Percentiles rank a stretch among this genome's conserved stretches.
phyloP scores from a whole-genome alignment of 2,888 invertebrate species.

The Eupithecia exiguata region DNA sequence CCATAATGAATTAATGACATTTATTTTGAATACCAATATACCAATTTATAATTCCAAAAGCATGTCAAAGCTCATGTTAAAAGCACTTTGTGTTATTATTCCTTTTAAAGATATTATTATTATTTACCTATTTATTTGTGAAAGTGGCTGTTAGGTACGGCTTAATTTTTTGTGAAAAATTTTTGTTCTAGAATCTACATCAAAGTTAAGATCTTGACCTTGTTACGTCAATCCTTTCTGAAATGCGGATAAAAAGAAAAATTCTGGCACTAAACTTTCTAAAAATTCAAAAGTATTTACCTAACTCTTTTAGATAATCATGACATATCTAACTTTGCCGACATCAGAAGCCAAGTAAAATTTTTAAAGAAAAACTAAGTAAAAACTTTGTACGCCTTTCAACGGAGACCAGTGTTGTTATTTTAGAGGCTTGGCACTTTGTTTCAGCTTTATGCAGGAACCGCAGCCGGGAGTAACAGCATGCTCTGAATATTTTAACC shows the following conservation, averaged over 20 bases:
- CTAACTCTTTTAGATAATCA: not conserved
- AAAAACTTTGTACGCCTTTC: not conserved
- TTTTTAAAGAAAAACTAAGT: not conserved
- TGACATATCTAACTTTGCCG: not conserved
- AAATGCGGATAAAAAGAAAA: not conserved
- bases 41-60: too few relatives aligned
- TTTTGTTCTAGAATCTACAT: not conserved
- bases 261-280: not conserved
- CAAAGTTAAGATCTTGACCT: not conserved
- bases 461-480: constrained; percentile 4
- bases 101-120: too few relatives aligned
- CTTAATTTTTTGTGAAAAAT: not conserved
- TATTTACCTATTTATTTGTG: too few relatives aligned
- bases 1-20: too few relatives aligned
- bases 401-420: constrained; percentile 18
- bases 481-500: constrained; percentile 21
- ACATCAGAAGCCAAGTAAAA: not conserved
- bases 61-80: too few relatives aligned
- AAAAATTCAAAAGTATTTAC: not conserved
- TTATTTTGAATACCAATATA: too few relatives aligned
- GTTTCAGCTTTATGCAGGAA: constrained; percentile 17
- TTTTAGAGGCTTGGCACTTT: constrained; percentile 15
- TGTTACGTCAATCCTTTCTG: not conserved
- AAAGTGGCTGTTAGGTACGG: not conserved
- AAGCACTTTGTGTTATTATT: too few relatives aligned